Evolutionary conservation across 2,113 vertebrate species (phyloP), one percentile per base, ranked within the genome.

Genomic region (Oceanites oceanicus): DNA sequence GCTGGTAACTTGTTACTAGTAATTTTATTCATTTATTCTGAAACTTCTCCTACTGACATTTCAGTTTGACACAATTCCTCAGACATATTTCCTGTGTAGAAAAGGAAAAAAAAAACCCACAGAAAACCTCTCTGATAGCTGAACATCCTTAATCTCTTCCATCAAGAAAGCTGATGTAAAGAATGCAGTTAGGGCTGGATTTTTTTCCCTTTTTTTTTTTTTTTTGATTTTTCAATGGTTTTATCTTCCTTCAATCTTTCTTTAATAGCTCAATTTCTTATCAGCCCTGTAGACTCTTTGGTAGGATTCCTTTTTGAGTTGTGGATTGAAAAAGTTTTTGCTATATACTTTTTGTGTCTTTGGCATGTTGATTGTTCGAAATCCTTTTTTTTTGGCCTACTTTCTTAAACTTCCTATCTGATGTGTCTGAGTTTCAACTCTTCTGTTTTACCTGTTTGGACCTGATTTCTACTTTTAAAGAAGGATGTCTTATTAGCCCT

Each of bases 1-100:
- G 53, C 66, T 79, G 62, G 93, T 94, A 81, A 95, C 87, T 96
- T 91, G 77, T 90, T 96, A 78, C 81, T 78, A 76, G 81, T 85
- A 94, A 94, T 96, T 93, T 93, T 97, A 97, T 96, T 97, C 80
- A 96, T 97, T 94, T 96, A 96, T 97, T 97, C 90, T 87, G 81
- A 85, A 96, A 77, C 9, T 59, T 93, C 61, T 88, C 73, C 40
- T 78, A 68, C 73, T 96, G 94, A 89, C 93, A 91, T 95, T 96
- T 91, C 89, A 81, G 76, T 74, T 74, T 96, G 95, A 96, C 93
- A 89, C 59, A 70, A 84, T 92, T 91, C 44, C 55, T 91, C 56
- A 84, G 91, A 86, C 47, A 61, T 67, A 81, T 94, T 94, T 95
- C 62, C 52, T 82, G 40, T 61, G 40, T 78, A 93, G 65, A 88